Conservation (phyloP, 2,113 vertebrate species). For the Egretta garzetta region DNA sequence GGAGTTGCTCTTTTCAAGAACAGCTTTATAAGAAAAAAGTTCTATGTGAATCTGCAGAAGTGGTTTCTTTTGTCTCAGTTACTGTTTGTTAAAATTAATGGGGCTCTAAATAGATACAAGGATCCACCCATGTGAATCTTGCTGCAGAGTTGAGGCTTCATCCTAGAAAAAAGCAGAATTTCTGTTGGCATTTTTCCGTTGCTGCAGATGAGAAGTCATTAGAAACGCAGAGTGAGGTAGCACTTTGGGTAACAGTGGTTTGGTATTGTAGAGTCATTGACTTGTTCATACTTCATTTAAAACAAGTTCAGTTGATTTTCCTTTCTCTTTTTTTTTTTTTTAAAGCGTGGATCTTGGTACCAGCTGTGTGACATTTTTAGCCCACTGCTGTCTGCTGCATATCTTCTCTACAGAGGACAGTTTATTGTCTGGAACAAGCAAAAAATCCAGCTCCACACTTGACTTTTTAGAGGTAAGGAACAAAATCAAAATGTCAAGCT, state of each 20-base stretch:
- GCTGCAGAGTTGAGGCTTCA: not conserved
- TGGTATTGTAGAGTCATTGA: accelerated
- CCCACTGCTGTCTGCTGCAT: not conserved
- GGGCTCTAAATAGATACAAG: not conserved
- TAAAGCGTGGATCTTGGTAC: not conserved
- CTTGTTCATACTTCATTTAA: not conserved
- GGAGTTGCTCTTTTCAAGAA: not conserved
- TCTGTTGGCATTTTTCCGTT: not conserved
- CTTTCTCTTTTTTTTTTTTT: not conserved
- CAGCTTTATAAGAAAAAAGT: not conserved
- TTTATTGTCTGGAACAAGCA: not conserved
- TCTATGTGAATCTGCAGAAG: not conserved
- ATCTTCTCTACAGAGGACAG: not conserved
- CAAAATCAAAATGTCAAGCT: not conserved
- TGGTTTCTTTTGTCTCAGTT: not conserved
- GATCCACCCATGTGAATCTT: not conserved
- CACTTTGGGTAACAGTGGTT: not conserved
- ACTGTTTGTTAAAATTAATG: not conserved
- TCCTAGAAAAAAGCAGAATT: not conserved
- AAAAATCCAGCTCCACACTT: not conserved
- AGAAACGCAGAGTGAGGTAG: not conserved
- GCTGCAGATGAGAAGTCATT: not conserved
- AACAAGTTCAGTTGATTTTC: not conserved
- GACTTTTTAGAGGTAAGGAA: not conserved
- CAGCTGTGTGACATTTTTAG: not conserved